A percentile compares a stretch with the other conserved stretches of the same genome.
Conservation (phyloP, 2,797 vertebrate species). For the Cirrhinus mrigala region DNA sequence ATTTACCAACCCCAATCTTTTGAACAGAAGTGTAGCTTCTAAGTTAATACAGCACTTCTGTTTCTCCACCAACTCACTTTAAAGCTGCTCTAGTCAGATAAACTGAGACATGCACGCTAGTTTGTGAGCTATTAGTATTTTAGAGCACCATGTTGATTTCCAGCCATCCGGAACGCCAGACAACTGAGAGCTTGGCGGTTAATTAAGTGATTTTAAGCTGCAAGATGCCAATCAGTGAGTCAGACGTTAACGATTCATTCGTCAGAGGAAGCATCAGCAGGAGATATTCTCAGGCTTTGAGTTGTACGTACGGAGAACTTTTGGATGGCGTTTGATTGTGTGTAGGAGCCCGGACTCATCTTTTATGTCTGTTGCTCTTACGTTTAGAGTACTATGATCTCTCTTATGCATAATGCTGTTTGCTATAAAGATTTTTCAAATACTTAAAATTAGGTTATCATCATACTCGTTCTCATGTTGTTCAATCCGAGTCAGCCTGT, state of each 20-base stretch:
- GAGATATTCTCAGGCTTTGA: slow-evolving; percentile 48
- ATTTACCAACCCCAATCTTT: not conserved
- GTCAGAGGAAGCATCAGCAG: slow-evolving; percentile 48
- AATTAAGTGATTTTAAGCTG: slow-evolving; percentile 35
- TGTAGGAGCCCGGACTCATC: slow-evolving; percentile 1
- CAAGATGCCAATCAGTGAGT: slow-evolving; percentile 57
- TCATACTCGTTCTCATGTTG: too few relatives aligned
- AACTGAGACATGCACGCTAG: slow-evolving; percentile 6
- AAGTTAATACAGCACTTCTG: not conserved
- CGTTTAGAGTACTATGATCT: not conserved
- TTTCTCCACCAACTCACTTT: not conserved
- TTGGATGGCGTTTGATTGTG: slow-evolving; percentile 27
- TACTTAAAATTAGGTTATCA: too few relatives aligned
- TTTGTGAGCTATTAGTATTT: slow-evolving; percentile 38
- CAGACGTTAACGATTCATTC: slow-evolving; percentile 40
- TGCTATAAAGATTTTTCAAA: not conserved
- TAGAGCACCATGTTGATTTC: slow-evolving; percentile 46
- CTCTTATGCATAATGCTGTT: not conserved
- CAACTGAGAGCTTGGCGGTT: slow-evolving; percentile 38
- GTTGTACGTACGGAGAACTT: slow-evolving; percentile 35
- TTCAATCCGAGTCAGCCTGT: not conserved
- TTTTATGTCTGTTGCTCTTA: not conserved
- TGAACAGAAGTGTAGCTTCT: not conserved
- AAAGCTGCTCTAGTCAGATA: slow-evolving; percentile 5
- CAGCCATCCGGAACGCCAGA: slow-evolving; percentile 46